Conservation (phyloP, 1,140 invertebrate genomes). For the Anoplolepis gracilipes region DNA sequence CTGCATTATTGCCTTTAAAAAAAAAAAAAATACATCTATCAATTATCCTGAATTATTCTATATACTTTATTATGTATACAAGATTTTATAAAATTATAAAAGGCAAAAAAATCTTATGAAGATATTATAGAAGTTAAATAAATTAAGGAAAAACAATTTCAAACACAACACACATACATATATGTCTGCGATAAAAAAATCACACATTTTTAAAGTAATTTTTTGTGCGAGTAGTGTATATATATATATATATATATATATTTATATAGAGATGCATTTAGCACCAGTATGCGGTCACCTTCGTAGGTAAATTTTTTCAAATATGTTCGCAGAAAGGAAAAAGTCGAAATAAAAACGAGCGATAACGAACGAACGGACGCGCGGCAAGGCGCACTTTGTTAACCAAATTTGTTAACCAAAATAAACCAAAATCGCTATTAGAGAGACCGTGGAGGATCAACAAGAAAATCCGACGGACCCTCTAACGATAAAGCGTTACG, state of each 20-base stretch:
- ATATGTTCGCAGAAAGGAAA: slow-evolving; percentile 56
- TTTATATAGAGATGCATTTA: slow-evolving; percentile 13
- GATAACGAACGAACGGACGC: slow-evolving; percentile 61
- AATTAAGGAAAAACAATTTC: not conserved
- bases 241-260: slow-evolving; percentile 2
- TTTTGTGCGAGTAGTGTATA: slow-evolving; percentile 9
- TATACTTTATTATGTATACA: too few species aligned
- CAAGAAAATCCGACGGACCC: slow-evolving; percentile 75
- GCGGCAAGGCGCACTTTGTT: slow-evolving; percentile 62
- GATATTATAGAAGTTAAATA: not conserved
- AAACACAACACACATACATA: not conserved
- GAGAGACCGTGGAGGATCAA: slow-evolving; percentile 74
- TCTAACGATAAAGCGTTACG: slow-evolving; percentile 76
- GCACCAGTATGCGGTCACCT: not conserved
- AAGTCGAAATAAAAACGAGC: slow-evolving; percentile 36
- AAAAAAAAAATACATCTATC: not conserved
- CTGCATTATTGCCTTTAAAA: too few species aligned
- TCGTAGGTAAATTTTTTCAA: slow-evolving; percentile 46
- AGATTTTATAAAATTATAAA: too few species aligned
- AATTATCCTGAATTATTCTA: not conserved
- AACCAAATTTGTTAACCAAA: slow-evolving; percentile 78
- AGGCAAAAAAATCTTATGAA: too few species aligned
- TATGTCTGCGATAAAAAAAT: too few species aligned
- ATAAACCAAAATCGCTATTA: slow-evolving; percentile 78
- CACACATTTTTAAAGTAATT: slow-evolving; percentile 7